Evolutionary conservation across 2,888 invertebrate genomes (phyloP), one percentile per base, ranked within the genome.

Genomic region (Ectemnius continuus): DNA sequence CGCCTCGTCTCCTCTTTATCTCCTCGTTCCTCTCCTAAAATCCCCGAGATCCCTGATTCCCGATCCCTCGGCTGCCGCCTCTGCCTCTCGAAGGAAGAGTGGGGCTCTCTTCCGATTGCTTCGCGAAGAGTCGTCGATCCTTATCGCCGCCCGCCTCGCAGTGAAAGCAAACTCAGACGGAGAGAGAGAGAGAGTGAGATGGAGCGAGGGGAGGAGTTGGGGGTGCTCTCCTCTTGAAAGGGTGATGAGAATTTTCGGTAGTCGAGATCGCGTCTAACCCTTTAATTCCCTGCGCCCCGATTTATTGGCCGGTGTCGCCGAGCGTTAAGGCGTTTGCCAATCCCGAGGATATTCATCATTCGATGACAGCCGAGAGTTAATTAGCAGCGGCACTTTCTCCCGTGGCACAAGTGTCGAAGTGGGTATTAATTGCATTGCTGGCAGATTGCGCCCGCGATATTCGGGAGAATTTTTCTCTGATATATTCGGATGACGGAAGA

Each of bases 241-340:
- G 77, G 74, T 70, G 73, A 73, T 69, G 70, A 67, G 67, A 78
- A 65, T 67, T 80, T 75, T 76, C 76, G 64, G 63, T 28, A 58
- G 64, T 52, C 62, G 67, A 70, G 70, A 73, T 75, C 70, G 80
- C 81, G 36, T 36, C 75, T 61, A 76, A 67, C 80, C 76, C 78
- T 80, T 81, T 70, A 78, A 74, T 70, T 73, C 69, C 67, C 52
- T 79, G 83, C 81, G 78, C 78, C 73, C 36, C 81, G 78, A 83
- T 83, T 83, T 83, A 83, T 81, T 67, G 70, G 66, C 67, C 13
- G 36, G 20, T 56, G 56, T 58, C 58, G 28, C 26, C 14, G 16
- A 11, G 57, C 26, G 16, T 36, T 11, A 18, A 23, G 20, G 46
- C 36, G 58, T 57, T 36, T 65, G 18, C 45, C 58, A 23, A 58